Evolutionary conservation across 2,797 vertebrate species (phyloP).

Genomic region (Clamator glandarius): DNA sequence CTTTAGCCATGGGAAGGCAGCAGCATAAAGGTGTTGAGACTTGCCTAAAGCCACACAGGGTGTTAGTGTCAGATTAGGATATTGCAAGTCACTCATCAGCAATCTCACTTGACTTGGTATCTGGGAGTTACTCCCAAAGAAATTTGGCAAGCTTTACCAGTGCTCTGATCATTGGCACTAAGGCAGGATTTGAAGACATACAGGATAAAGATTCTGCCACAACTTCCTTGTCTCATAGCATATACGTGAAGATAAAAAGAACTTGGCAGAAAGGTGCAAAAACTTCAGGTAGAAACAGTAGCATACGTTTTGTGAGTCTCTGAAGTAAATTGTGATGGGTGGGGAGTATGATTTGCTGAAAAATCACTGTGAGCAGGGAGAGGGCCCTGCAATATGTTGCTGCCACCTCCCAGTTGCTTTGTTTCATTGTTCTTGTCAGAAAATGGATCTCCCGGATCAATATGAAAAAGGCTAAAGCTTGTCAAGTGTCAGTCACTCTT

Average conservation of each 20-base stretch:
- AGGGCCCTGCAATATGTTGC: not conserved
- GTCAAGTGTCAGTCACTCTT: not conserved
- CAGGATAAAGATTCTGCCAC: not conserved
- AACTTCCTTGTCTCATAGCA: not conserved
- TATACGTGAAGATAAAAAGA: not conserved
- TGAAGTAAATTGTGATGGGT: not conserved
- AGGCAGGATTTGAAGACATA: accelerated
- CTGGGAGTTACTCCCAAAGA: conserved; percentile 20
- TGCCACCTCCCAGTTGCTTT: not conserved
- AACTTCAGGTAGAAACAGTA: not conserved
- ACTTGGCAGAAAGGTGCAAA: not conserved
- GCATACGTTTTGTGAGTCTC: not conserved
- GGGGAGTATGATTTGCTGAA: not conserved
- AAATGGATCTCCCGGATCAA: not conserved
- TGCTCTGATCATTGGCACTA: not conserved
- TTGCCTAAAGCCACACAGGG: conserved; percentile 21
- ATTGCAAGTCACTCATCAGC: conserved; percentile 23
- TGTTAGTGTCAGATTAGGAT: conserved; percentile 15
- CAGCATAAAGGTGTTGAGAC: not conserved
- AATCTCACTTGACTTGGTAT: not conserved
- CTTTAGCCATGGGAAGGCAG: not conserved
- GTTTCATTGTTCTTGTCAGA: not conserved
- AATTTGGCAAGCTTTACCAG: not conserved
- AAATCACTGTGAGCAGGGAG: not conserved
- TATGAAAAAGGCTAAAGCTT: not conserved